Conservation (phyloP, 2,888 invertebrate species). For the Ditula angustiorana region DNA sequence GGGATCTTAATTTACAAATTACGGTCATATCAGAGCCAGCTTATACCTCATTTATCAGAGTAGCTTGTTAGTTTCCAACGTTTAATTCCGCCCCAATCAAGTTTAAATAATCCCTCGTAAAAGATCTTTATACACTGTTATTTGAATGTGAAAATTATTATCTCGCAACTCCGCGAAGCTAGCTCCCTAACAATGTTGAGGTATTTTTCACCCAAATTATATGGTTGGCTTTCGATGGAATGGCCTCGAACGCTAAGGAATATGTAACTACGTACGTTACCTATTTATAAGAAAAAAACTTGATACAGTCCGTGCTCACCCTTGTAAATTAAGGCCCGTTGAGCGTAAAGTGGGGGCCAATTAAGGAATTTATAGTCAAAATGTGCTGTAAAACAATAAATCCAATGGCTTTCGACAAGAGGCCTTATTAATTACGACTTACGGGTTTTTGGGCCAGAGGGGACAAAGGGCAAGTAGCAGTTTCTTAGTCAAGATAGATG, state of each 20-base stretch:
- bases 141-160: constrained; percentile 78
- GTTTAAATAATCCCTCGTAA: constrained; percentile 57
- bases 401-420: constrained; percentile 74
- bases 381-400: constrained; percentile 83
- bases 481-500: constrained; percentile 11
- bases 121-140: constrained; percentile 63
- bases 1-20: constrained; percentile 73
- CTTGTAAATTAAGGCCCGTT: constrained; percentile 79
- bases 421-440: constrained; percentile 75
- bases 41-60: constrained; percentile 53
- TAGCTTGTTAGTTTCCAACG: constrained; percentile 55
- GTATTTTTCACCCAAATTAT: constrained; percentile 70
- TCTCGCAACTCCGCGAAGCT: constrained; percentile 63
- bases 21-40: constrained; percentile 63
- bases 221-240: constrained; percentile 50
- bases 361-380: constrained; percentile 81
- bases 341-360: constrained; percentile 78
- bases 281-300: constrained; percentile 58
- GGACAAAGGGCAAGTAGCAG: constrained; percentile 30
- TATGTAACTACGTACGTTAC: constrained; percentile 40
- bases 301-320: constrained; percentile 72
- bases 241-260: constrained; percentile 38
- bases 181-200: constrained; percentile 67
- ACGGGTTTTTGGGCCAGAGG: constrained; percentile 59
- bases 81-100: constrained; percentile 62